Conservation (phyloP, 2,797 vertebrate genomes). For the Merluccius polli region DNA sequence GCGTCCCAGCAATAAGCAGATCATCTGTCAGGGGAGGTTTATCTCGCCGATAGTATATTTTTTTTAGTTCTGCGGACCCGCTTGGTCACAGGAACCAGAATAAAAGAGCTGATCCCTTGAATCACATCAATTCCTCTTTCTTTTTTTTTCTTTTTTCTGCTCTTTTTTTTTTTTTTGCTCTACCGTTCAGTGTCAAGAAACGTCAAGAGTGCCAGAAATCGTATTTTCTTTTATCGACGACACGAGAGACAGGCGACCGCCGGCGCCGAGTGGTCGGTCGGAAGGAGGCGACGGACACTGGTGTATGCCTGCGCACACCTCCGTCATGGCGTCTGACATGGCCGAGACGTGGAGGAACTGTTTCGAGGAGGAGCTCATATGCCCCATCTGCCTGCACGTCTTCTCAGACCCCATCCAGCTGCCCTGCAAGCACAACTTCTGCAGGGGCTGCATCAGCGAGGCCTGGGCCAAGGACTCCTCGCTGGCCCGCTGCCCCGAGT, state of each 20-base stretch:
- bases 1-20: slow-evolving; percentile 63
- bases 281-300: slow-evolving; percentile 30
- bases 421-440: slow-evolving; percentile 99
- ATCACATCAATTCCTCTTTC: slow-evolving; percentile 6
- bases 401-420: slow-evolving; percentile 99
- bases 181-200: slow-evolving; percentile 18
- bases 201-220: slow-evolving; percentile 32
- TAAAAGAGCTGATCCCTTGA: slow-evolving; percentile 36
- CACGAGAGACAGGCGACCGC: background rate
- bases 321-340: slow-evolving; percentile 75
- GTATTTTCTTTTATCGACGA: slow-evolving; percentile 32
- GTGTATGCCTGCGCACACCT: slow-evolving; percentile 61
- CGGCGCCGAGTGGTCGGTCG: slow-evolving; percentile 26
- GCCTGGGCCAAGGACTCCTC: slow-evolving; percentile 97
- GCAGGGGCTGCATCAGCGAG: slow-evolving; percentile 96
- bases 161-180: slow-evolving; percentile 21
- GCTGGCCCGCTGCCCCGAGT: slow-evolving; percentile 95
- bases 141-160: background rate
- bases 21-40: slow-evolving; percentile 51
- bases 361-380: slow-evolving; percentile 99
- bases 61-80: slow-evolving; percentile 16
- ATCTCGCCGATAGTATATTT: background rate
- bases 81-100: slow-evolving; percentile 37
- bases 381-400: slow-evolving; percentile 98
- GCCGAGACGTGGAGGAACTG: slow-evolving; percentile 99